A percentile compares a stretch with the other conserved stretches of the same genome.
phyloP scores from a whole-genome alignment of 1,140 invertebrate species.

The Macrobrachium rosenbergii region DNA sequence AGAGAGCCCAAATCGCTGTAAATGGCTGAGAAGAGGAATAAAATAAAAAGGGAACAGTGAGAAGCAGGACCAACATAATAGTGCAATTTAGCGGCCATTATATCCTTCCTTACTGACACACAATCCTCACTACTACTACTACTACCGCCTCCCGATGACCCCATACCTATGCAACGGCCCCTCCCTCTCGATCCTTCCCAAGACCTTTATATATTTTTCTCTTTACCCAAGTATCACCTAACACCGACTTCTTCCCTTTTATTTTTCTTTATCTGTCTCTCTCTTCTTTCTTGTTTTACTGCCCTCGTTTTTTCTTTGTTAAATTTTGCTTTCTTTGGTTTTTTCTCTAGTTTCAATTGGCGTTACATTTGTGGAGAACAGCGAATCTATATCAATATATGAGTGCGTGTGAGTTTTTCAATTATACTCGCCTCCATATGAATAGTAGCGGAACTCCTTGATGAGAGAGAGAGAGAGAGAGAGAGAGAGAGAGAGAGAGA shows the following conservation, averaged over 20 bases:
- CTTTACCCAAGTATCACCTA: too few relatives aligned
- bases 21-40: too few relatives aligned
- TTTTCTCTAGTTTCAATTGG: too few relatives aligned
- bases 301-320: background rate
- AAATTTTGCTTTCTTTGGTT: background rate
- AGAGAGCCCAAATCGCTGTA: too few relatives aligned
- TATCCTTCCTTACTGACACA: slow-evolving; percentile 20
- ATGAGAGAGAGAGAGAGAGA: too few relatives aligned
- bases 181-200: background rate
- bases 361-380: too few relatives aligned
- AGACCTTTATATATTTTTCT: background rate
- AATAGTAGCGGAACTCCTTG: too few relatives aligned
- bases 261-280: background rate
- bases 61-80: slow-evolving; percentile 3
- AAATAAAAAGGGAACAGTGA: too few relatives aligned
- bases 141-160: background rate
- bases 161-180: background rate
- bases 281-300: background rate
- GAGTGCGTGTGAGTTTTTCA: too few relatives aligned
- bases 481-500: too few relatives aligned
- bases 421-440: too few relatives aligned
- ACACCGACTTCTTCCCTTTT: background rate
- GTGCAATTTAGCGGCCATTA: slow-evolving; percentile 34
- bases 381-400: too few relatives aligned
- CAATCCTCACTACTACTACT: slow-evolving; percentile 9